Evolutionary conservation across 2,888 invertebrate genomes (phyloP), one percentile per base, ranked within the genome.

Genomic region (Mesoligia furuncula): DNA sequence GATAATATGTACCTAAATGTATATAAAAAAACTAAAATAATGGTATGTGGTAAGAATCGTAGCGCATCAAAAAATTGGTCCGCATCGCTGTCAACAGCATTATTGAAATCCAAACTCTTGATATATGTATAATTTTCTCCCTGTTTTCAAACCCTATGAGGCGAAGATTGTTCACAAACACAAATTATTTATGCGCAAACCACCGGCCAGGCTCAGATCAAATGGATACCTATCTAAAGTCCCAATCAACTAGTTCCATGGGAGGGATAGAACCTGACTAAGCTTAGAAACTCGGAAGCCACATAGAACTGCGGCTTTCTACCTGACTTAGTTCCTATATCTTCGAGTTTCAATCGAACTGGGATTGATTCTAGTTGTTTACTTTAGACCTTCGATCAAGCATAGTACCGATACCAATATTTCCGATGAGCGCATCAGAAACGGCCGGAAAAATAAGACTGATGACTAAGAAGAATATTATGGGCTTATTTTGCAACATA

Each of bases 141-240:
- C 11, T 39, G 5, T 61, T 77, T 36, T 4, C 27, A 42, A 64
- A 11, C 2, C 13, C 15, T 65, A 8, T n/a, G 31, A 36, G 31
- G 15, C 5, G 15, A 74, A 27, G 31, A 57, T 51, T 48, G 48
- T 51, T 61, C 39, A 39, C n/a, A 67, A 39, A 57, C 24, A 64
- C 27, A 48, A 57, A 57, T 77, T 77, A 64, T 39, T 39, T 15
- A 77, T 83, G 62, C 83, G 42, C 31, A 68, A 83, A 77, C n/a
- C n/a, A n/a, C n/a, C 78, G 48, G n/a, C 7, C 15, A 27, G 27
- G 7, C n/a, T 83, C 13, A 51, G 57, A 64, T 77, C 77, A 77
- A 68, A 68, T 51, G 59, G 8, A 27, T 62, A 48, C 68, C 64
- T 64, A 48, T 76, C 64, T 64, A 57, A 57, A 64, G 27, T 65